Evolutionary conservation across 2,888 invertebrate species (phyloP).

Genomic region (Erebia epiphron): DNA sequence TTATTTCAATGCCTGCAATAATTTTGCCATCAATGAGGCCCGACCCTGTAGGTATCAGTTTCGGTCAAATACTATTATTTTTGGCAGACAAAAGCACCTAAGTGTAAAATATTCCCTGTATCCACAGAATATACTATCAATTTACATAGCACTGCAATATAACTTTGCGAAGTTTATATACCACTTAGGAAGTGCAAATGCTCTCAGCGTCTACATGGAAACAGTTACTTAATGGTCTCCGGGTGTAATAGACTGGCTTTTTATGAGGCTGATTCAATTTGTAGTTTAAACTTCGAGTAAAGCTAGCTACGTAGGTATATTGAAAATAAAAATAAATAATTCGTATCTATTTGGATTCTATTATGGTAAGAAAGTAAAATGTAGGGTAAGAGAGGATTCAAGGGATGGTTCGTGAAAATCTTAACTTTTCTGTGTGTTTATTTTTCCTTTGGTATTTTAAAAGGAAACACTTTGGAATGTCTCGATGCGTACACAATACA

Average conservation of each 20-base stretch:
- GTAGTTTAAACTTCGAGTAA: neutral
- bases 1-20: no score
- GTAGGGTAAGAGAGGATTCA: neutral
- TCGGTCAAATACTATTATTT: no score
- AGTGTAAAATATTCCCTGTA: no score
- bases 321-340: neutral
- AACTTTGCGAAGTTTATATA: constrained; percentile 3
- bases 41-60: no score
- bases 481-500: no score
- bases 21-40: no score
- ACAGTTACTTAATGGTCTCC: constrained; percentile 1
- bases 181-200: constrained; percentile 8
- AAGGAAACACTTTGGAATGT: no score
- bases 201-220: neutral
- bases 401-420: no score
- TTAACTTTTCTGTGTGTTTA: no score
- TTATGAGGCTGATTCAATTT: constrained; percentile 14
- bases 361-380: neutral
- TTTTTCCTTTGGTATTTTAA: no score
- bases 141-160: neutral
- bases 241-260: constrained; percentile 5
- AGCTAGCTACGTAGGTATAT: neutral
- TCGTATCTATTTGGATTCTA: neutral
- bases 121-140: neutral
- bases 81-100: no score